Percentiles rank a stretch among this genome's conserved stretches.
Conservation (phyloP, 2,797 vertebrate genomes). For the Esox lucius region DNA sequence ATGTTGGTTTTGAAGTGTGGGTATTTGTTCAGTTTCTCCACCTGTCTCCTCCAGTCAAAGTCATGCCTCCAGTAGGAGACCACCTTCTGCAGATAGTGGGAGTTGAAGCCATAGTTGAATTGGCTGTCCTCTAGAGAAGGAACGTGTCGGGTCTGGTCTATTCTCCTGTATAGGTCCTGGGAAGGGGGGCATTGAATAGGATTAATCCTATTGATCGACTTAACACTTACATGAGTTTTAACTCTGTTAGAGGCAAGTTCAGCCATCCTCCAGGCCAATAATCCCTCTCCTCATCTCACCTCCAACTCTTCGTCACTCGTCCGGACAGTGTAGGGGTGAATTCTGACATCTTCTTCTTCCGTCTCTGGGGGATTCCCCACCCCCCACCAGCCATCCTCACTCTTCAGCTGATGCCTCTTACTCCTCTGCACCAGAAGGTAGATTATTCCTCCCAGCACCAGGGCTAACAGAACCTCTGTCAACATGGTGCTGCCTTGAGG, state of each 20-base stretch:
- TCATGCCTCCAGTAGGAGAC: conserved; percentile 85
- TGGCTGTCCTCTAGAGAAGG: conserved; percentile 77
- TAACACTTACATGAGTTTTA: background rate
- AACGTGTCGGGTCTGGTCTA: conserved; percentile 78
- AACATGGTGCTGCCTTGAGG: conserved; percentile 61
- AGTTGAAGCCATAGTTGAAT: conserved; percentile 88
- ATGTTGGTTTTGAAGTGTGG: conserved; percentile 87
- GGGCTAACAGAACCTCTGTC: conserved; percentile 58
- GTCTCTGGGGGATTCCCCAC: conserved; percentile 48
- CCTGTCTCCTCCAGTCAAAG: conserved; percentile 85
- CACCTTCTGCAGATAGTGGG: conserved; percentile 76
- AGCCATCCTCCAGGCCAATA: background rate
- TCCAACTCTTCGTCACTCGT: conserved; percentile 78
- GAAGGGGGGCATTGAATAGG: background rate
- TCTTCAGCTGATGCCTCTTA: conserved; percentile 69
- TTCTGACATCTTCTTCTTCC: conserved; percentile 57
- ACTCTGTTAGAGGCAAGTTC: background rate
- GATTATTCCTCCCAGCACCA: conserved; percentile 71
- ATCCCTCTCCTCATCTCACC: conserved; percentile 59
- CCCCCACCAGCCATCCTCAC: conserved; percentile 86
- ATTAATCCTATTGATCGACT: background rate
- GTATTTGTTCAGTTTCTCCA: conserved; percentile 83
- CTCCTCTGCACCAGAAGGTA: conserved; percentile 69
- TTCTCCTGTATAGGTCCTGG: conserved; percentile 81
- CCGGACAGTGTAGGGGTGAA: conserved; percentile 76